Conservation (phyloP, 2,888 invertebrate species). For the Litoditis marina region DNA sequence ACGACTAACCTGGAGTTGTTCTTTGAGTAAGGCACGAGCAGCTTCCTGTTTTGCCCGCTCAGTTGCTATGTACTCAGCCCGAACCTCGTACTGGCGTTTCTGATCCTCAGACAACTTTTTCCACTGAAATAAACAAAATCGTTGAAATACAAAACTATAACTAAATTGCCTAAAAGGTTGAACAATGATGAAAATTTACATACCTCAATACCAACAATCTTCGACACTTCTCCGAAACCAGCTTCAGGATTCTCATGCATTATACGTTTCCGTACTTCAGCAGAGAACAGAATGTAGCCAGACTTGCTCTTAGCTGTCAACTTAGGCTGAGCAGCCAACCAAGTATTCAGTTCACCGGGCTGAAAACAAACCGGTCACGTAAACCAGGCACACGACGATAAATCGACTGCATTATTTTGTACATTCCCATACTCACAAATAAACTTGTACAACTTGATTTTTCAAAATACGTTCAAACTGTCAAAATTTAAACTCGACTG, state of each 20-base stretch:
- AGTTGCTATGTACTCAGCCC: slow-evolving; percentile 78
- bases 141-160: background rate
- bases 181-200: background rate
- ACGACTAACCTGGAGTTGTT: slow-evolving; percentile 22
- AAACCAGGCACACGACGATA: background rate
- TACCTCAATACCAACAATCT: slow-evolving; percentile 74
- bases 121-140: slow-evolving; percentile 73
- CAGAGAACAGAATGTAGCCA: slow-evolving; percentile 95
- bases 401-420: too few species aligned
- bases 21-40: slow-evolving; percentile 29
- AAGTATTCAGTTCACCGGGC: slow-evolving; percentile 28
- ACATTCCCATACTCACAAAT: too few species aligned
- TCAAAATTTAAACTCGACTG: too few species aligned
- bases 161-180: background rate
- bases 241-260: slow-evolving; percentile 89
- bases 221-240: slow-evolving; percentile 81
- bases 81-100: slow-evolving; percentile 90
- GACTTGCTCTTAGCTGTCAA: slow-evolving; percentile 67
- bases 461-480: too few species aligned
- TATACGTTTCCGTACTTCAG: slow-evolving; percentile 87
- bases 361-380: too few species aligned
- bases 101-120: slow-evolving; percentile 81
- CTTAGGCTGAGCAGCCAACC: slow-evolving; percentile 57
- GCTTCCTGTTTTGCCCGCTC: slow-evolving; percentile 59
- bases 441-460: too few species aligned